phyloP scores from a whole-genome alignment of 2,113 vertebrate species.

The Alectura lathami region DNA sequence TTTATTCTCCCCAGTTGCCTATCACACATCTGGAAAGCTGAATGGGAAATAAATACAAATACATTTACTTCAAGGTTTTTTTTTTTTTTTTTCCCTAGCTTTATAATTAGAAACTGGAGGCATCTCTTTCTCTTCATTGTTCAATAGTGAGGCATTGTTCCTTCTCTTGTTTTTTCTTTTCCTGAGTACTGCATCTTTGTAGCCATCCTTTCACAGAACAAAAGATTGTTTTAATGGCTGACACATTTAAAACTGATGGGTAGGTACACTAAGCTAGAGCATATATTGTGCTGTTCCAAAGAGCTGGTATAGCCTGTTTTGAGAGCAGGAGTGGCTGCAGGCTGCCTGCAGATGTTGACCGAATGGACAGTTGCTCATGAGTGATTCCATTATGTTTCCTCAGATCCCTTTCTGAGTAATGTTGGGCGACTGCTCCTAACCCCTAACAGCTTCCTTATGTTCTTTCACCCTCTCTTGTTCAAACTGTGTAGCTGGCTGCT shows the following conservation, averaged over 20 bases:
- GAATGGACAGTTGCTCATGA: background rate
- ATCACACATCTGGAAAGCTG: background rate
- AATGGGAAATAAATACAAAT: background rate
- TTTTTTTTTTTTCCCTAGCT: background rate
- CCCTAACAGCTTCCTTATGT: conserved; percentile 41
- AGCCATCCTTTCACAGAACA: background rate
- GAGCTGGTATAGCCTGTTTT: background rate
- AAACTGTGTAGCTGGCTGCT: background rate
- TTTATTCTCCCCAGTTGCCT: background rate
- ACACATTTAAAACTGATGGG: background rate
- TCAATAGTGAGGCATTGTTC: background rate
- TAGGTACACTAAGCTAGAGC: background rate
- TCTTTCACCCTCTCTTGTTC: background rate
- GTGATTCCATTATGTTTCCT: conserved; percentile 18
- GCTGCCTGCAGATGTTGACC: background rate
- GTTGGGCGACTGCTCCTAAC: background rate
- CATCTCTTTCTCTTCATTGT: background rate
- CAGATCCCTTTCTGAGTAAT: background rate
- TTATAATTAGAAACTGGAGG: conserved; percentile 1
- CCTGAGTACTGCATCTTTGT: background rate
- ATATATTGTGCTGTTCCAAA: background rate
- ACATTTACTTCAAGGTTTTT: background rate
- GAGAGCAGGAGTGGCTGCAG: background rate
- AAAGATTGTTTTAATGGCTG: background rate
- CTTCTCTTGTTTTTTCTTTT: background rate